These are phyloP conservation scores for Halocynthia aurantium DNA, from an alignment of 23 tunicate species.

Conservation along the genomic window DNA sequence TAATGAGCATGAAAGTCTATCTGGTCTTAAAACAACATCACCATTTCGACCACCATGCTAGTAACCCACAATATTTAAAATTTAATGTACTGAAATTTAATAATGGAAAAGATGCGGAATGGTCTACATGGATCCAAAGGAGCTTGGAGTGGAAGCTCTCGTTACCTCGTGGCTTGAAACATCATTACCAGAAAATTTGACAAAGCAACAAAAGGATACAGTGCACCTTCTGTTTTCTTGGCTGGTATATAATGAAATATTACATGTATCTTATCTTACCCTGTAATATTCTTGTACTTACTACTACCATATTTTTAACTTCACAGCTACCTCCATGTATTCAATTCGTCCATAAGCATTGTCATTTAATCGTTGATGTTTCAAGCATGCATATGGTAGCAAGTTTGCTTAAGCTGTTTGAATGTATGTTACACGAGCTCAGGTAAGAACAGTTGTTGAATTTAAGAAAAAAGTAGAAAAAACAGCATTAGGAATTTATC, in stretches of 20 bases:
- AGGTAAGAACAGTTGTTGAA: constrained; percentile 32
- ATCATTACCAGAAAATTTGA: constrained; percentile 51
- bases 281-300: not conserved
- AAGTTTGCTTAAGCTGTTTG: constrained; percentile 66
- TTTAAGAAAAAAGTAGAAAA: too few relatives aligned
- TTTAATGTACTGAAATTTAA: too few relatives aligned
- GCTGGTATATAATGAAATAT: constrained; percentile 40
- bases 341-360: constrained; percentile 63
- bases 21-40: too few relatives aligned
- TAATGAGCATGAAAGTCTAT: too few relatives aligned
- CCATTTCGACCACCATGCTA: too few relatives aligned
- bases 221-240: constrained; percentile 56
- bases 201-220: constrained; percentile 78
- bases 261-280: not conserved
- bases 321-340: constrained; percentile 74
- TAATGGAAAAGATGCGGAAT: constrained; percentile 60
- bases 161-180: constrained; percentile 78
- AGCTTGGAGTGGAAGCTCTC: constrained; percentile 64
- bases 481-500: too few relatives aligned
- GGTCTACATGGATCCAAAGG: constrained; percentile 92
- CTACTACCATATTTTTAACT: not conserved
- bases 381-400: constrained; percentile 74
- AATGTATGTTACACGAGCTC: constrained; percentile 56
- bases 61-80: too few relatives aligned
- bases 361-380: constrained; percentile 62